Percentiles rank a stretch among this genome's conserved stretches.
Evolutionary conservation across 2,113 vertebrate genomes (phyloP).

Genomic region (Ceyx melanurus): DNA sequence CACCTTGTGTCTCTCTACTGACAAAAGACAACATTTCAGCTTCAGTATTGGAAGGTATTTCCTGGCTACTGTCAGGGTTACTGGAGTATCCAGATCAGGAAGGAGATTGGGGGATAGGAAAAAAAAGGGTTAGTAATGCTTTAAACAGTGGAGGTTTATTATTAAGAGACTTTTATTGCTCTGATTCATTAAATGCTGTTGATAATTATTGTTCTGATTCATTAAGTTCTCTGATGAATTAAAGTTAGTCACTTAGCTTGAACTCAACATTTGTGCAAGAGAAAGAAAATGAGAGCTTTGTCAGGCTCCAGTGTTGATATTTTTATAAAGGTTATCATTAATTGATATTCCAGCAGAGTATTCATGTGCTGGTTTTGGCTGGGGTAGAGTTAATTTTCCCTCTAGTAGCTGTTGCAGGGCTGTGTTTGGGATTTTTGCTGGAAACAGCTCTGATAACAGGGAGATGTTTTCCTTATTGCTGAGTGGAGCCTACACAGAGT

Average conservation of each 20-base stretch:
- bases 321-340: neutral
- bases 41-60: neutral
- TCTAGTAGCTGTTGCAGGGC: neutral
- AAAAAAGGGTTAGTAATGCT: neutral
- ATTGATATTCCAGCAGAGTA: neutral
- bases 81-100: neutral
- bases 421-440: neutral
- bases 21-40: neutral
- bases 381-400: neutral
- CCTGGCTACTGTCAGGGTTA: neutral
- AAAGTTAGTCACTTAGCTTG: neutral
- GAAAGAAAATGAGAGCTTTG: neutral
- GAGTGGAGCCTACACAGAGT: neutral
- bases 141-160: neutral
- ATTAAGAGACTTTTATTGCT: neutral
- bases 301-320: neutral
- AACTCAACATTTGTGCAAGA: neutral
- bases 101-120: neutral
- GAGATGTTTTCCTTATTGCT: neutral
- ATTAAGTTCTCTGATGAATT: neutral
- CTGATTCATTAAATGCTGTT: neutral
- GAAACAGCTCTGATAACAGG: neutral
- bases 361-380: neutral
- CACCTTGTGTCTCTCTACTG: neutral
- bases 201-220: neutral